These are phyloP conservation scores for Lathronympha strigana DNA, from an alignment of 2,888 invertebrate species.

Conservation along the genomic window DNA sequence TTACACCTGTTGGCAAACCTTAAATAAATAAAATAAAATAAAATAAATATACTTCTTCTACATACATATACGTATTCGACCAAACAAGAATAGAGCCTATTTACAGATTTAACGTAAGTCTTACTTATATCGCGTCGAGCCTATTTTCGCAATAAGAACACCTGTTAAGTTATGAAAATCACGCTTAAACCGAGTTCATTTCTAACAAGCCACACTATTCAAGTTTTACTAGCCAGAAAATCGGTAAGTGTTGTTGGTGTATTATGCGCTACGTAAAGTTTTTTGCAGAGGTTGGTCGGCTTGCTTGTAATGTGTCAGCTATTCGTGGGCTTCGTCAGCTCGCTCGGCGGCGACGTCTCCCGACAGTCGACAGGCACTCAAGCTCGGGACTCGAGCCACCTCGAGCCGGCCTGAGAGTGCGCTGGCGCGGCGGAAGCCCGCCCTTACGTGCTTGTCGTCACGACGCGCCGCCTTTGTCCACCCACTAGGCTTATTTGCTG, in stretches of 20 bases:
- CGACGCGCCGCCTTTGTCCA: conserved; percentile 82
- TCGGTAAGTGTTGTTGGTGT: not conserved
- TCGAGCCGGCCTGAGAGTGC: conserved; percentile 71
- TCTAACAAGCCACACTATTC: not conserved
- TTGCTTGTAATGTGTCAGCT: conserved; percentile 67
- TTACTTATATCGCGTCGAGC: too few species aligned
- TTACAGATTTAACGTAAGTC: too few species aligned
- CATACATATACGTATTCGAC: too few species aligned
- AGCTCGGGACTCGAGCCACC: conserved; percentile 64
- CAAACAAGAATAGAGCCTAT: too few species aligned
- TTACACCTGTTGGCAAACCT: too few species aligned
- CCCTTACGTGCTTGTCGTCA: conserved; percentile 78
- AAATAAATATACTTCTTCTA: too few species aligned
- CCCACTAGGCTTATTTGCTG: conserved; percentile 84
- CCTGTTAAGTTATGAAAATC: too few species aligned
- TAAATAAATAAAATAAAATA: too few species aligned
- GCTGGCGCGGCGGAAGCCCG: conserved; percentile 81
- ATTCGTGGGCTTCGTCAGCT: conserved; percentile 73
- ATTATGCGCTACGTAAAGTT: conserved; percentile 55
- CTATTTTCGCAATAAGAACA: too few species aligned
- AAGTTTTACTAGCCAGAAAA: not conserved
- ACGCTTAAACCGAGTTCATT: too few species aligned
- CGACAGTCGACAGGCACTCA: conserved; percentile 55
- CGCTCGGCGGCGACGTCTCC: conserved; percentile 27
- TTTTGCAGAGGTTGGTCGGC: conserved; percentile 64